These are phyloP conservation scores for Callimico goeldii DNA, from an alignment of 2,797 vertebrate species.

Conservation along the genomic window DNA sequence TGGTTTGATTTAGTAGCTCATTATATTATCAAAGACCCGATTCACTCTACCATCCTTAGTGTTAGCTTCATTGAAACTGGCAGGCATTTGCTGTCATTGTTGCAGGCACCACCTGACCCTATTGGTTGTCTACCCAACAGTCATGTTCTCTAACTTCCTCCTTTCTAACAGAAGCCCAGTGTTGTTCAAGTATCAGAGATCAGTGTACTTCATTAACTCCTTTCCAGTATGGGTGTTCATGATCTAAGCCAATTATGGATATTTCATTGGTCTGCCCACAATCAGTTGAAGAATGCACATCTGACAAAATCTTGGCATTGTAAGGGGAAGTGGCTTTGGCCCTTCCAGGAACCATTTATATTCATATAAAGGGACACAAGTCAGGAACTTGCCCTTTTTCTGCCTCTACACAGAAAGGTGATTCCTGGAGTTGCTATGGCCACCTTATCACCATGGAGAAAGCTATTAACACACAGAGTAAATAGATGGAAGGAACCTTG, in stretches of 20 bases:
- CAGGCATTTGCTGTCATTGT: not conserved
- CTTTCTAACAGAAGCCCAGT: not conserved
- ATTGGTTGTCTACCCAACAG: not conserved
- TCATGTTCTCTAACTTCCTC: not conserved
- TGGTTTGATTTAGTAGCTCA: not conserved
- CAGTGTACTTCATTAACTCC: not conserved
- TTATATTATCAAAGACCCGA: not conserved
- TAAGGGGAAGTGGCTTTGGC: not conserved
- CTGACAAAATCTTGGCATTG: not conserved
- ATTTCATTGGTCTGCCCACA: not conserved
- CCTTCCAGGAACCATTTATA: not conserved
- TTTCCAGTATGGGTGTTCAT: not conserved
- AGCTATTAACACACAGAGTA: not conserved
- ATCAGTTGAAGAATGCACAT: not conserved
- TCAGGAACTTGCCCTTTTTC: not conserved
- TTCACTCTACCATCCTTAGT: not conserved
- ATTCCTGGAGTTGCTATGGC: not conserved
- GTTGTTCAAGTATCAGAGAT: not conserved
- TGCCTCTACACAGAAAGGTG: not conserved
- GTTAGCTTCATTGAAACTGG: not conserved
- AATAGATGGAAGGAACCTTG: not conserved
- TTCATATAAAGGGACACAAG: not conserved
- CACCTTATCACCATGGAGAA: slow-evolving; percentile 6
- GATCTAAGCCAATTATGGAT: not conserved
- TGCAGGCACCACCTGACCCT: not conserved